Evolutionary conservation across 2,888 invertebrate species (phyloP).

Genomic region (Eudasyphora cyanicolor): DNA sequence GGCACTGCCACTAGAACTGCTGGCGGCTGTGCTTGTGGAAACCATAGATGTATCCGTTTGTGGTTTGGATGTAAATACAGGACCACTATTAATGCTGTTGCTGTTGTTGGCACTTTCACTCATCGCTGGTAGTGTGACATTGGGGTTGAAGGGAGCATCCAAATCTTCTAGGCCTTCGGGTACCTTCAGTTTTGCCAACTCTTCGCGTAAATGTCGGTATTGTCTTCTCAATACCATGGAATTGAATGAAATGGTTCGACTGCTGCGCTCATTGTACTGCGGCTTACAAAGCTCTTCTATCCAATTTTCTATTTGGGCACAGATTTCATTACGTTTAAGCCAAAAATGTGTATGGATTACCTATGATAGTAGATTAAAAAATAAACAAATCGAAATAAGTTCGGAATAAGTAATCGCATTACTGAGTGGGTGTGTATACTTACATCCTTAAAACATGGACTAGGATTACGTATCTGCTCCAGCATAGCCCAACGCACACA

Average conservation of each 20-base stretch:
- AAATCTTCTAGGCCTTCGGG: constrained; percentile 88
- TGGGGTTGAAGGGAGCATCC: constrained; percentile 82
- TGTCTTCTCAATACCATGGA: constrained; percentile 89
- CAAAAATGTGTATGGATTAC: constrained; percentile 96
- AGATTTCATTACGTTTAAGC: constrained; percentile 94
- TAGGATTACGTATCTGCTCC: constrained; percentile 93
- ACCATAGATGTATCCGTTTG: neutral
- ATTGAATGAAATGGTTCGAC: constrained; percentile 88
- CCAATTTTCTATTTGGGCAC: constrained; percentile 94
- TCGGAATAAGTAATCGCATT: neutral
- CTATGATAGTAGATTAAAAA: constrained; percentile 78
- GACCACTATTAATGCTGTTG: constrained; percentile 59
- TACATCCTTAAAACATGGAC: constrained; percentile 94
- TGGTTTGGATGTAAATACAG: constrained; percentile 66
- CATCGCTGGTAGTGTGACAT: constrained; percentile 74
- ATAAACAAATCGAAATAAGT: neutral
- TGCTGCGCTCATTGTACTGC: constrained; percentile 87
- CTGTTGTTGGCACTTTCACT: constrained; percentile 67
- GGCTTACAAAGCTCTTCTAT: constrained; percentile 92
- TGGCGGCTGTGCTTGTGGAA: neutral
- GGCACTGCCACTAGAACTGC: constrained; percentile 21
- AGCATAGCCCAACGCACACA: constrained; percentile 98
- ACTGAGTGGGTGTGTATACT: constrained; percentile 56
- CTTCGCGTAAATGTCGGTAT: constrained; percentile 91
- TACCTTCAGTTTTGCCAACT: constrained; percentile 90